phyloP scores from a whole-genome alignment of 2,888 invertebrate genomes.

The Hedychridium roseum region DNA sequence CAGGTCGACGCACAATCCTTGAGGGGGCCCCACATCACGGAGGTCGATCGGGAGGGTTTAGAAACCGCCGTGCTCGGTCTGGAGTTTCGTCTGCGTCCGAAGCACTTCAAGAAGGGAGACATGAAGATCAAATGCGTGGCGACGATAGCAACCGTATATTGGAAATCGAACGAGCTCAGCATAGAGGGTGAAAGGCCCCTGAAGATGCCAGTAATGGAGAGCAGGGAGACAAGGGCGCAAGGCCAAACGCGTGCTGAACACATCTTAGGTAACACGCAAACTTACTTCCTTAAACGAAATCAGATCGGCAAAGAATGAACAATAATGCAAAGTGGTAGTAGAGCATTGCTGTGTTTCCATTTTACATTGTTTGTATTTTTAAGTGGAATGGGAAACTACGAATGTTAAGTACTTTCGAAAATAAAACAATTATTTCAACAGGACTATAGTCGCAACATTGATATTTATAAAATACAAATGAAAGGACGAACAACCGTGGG shows the following conservation, averaged over 20 bases:
- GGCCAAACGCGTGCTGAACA: slow-evolving; percentile 74
- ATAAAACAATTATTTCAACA: too few relatives aligned
- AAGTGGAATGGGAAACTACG: too few relatives aligned
- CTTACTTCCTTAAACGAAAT: background rate
- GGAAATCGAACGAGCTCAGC: slow-evolving; percentile 88
- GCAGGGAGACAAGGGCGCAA: slow-evolving; percentile 73
- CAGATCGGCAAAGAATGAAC: too few relatives aligned
- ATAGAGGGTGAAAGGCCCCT: slow-evolving; percentile 77
- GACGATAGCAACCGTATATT: slow-evolving; percentile 86
- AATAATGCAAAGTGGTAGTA: too few relatives aligned
- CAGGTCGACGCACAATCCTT: slow-evolving; percentile 65
- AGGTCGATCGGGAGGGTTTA: slow-evolving; percentile 70
- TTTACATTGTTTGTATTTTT: too few relatives aligned
- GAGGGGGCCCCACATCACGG: slow-evolving; percentile 65
- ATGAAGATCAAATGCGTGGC: slow-evolving; percentile 90
- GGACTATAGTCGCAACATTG: too few relatives aligned
- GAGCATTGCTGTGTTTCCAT: too few relatives aligned
- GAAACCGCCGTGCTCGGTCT: slow-evolving; percentile 81
- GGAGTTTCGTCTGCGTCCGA: slow-evolving; percentile 81
- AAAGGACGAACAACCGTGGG: too few relatives aligned
- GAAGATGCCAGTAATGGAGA: slow-evolving; percentile 77
- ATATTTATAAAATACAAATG: too few relatives aligned
- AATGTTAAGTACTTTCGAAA: too few relatives aligned
- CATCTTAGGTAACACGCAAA: slow-evolving; percentile 74
- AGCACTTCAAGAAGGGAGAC: slow-evolving; percentile 85